Base-by-base conservation (phyloP, 2,888 invertebrate genomes). In the Plebejus melissa region DNA sequence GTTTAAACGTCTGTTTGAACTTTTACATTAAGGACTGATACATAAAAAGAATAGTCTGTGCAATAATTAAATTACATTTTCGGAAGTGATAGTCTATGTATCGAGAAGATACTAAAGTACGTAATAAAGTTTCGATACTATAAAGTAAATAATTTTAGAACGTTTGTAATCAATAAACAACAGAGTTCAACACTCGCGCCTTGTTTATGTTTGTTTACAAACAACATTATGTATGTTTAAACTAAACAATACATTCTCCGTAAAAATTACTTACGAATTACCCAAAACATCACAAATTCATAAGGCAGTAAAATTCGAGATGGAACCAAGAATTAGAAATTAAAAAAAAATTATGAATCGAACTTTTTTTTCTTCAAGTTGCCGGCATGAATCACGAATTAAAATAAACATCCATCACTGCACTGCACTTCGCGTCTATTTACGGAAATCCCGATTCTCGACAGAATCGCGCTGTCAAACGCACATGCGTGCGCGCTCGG, bases 401-500 rank as follows among this genome's bases (percentile, higher is more conserved):
- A 87, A 89, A 89, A 87, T 88, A 89, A 90, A 90, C 89, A 89
- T 85, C 79, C 80, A 81, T 82, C 79, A 85, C 82, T 85, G 71
- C 82, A 84, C 85, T 85, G 85, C 83, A 72, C 72, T 72, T 70
- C 38, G 72, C n/a, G 72, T 28, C 72, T 72, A 72, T 72, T 72
- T 72, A 50, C 72, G 28, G 72, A 72, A 72, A 28, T 72, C 72
- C 72, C 72, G 82, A 80, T 77, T 81, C 80, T 77, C 79, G 82
- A 81, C 82, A 82, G 80, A 84, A 79, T 81, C 89, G 87, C 87
- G 86, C 82, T 81, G 79, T 80, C 80, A 77, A 80, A 74, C 79
- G 83, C 86, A 81, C 83, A 83, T 81, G 83, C 89, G 89, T 90
- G 91, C 89, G 85, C 90, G 89, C 92, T 88, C 91, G 85, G 84